Conservation (phyloP, 2,797 vertebrate genomes). For the Gila robusta region DNA sequence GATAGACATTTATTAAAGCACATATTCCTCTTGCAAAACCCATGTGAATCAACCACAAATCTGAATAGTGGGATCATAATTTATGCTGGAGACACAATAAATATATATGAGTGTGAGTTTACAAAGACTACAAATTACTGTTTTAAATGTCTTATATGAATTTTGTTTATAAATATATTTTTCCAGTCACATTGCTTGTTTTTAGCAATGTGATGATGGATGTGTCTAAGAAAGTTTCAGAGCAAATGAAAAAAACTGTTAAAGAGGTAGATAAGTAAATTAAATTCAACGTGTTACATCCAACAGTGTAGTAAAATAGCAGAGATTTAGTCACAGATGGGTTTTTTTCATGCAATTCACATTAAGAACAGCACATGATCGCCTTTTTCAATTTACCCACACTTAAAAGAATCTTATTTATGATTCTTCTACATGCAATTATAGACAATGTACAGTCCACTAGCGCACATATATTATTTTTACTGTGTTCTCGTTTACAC, state of each 20-base stretch:
- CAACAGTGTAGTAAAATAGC: not conserved
- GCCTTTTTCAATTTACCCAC: not conserved
- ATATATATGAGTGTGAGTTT: not conserved
- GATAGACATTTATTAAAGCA: not conserved
- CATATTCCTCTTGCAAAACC: not conserved
- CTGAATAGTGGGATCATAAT: not conserved
- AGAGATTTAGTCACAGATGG: not conserved
- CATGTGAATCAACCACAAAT: not conserved
- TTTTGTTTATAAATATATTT: not conserved
- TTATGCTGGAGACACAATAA: not conserved
- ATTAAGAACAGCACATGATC: not conserved
- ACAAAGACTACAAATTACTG: not conserved
- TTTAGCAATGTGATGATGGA: not conserved
- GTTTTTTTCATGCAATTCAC: not conserved
- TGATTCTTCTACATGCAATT: not conserved
- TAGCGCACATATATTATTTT: not conserved
- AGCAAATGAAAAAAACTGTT: not conserved
- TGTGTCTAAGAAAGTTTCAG: not conserved
- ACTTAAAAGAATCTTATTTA: not conserved
- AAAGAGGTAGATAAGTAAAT: not conserved
- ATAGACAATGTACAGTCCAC: not conserved
- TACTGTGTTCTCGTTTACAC: not conserved
- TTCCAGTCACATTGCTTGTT: not conserved
- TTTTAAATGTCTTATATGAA: not conserved
- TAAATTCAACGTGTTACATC: not conserved